Conservation (phyloP, 1,140 invertebrate genomes). For the Drosophila gunungcola region DNA sequence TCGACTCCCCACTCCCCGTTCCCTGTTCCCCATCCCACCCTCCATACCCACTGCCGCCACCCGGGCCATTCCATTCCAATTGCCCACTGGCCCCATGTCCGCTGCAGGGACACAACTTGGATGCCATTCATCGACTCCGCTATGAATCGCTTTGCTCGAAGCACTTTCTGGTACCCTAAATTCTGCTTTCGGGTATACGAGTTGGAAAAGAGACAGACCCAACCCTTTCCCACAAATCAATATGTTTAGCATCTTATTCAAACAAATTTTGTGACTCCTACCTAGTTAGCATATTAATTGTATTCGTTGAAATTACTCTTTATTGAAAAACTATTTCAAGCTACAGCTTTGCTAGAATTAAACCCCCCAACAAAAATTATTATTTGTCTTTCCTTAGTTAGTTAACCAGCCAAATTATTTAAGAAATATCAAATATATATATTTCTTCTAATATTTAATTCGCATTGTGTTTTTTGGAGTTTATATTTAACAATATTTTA, state of each 20-base stretch:
- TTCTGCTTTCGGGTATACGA: too few relatives aligned
- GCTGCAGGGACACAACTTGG: slow-evolving; percentile 44
- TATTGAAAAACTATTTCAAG: too few relatives aligned
- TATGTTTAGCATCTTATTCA: background rate
- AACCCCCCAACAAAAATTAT: too few relatives aligned
- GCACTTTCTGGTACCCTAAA: slow-evolving; percentile 16
- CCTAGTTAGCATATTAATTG: too few relatives aligned
- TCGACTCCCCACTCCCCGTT: background rate
- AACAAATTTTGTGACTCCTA: too few relatives aligned
- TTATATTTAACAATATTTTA: background rate
- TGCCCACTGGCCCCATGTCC: slow-evolving; percentile 30
- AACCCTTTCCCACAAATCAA: background rate
- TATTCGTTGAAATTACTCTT: too few relatives aligned
- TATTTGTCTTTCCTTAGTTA: too few relatives aligned
- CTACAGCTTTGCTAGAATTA: too few relatives aligned
- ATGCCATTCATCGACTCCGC: slow-evolving; percentile 37
- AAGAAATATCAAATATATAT: too few relatives aligned
- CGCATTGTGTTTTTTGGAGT: too few relatives aligned
- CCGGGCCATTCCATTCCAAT: slow-evolving; percentile 29
- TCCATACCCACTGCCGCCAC: slow-evolving; percentile 2
- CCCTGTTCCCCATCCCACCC: background rate
- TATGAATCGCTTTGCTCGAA: slow-evolving; percentile 13
- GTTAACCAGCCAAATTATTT: too few relatives aligned
- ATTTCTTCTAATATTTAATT: too few relatives aligned
- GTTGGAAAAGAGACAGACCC: background rate